Conservation (phyloP, 1,140 invertebrate genomes). For the Solen grandis region DNA sequence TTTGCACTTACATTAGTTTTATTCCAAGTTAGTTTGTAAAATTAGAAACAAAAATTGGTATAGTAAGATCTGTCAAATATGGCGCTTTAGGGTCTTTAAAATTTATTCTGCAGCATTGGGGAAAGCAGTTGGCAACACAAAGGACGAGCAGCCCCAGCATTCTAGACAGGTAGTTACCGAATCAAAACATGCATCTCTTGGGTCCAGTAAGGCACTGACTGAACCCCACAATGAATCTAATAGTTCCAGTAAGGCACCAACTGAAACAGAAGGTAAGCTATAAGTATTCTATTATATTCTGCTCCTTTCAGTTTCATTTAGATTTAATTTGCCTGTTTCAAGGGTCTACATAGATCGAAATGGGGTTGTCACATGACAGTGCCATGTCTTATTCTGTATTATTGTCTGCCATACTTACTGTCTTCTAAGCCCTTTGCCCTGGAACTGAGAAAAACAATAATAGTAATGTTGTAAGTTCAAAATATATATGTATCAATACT, state of each 20-base stretch:
- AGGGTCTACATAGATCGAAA: conserved; percentile 31
- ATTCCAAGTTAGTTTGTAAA: conserved; percentile 30
- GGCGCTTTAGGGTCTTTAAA: conserved; percentile 9
- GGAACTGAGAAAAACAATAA: conserved; percentile 21
- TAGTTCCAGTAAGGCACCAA: conserved; percentile 21
- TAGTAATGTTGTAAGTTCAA: conserved; percentile 22
- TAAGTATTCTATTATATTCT: conserved; percentile 22
- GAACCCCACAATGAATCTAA: conserved; percentile 12
- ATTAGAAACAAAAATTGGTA: conserved; percentile 30
- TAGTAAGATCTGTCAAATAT: conserved; percentile 29
- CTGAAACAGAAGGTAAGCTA: conserved; percentile 24
- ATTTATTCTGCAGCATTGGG: conserved; percentile 29
- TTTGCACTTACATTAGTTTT: conserved; percentile 28
- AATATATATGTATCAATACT: conserved; percentile 35
- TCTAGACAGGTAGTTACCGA: conserved; percentile 28
- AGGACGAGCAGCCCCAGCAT: conserved; percentile 24
- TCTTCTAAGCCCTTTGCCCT: conserved; percentile 14
- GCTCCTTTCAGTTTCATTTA: conserved; percentile 5
- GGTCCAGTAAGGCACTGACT: conserved; percentile 27
- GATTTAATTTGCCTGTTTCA: conserved; percentile 34
- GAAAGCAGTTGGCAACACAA: conserved; percentile 24
- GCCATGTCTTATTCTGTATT: conserved; percentile 31
- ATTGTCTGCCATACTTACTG: conserved; percentile 31
- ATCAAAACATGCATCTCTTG: conserved; percentile 9
- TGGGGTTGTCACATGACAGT: conserved; percentile 30